These are phyloP conservation scores for Halcyon chelicuti DNA, from an alignment of 2,797 vertebrate species.

Conservation along the genomic window DNA sequence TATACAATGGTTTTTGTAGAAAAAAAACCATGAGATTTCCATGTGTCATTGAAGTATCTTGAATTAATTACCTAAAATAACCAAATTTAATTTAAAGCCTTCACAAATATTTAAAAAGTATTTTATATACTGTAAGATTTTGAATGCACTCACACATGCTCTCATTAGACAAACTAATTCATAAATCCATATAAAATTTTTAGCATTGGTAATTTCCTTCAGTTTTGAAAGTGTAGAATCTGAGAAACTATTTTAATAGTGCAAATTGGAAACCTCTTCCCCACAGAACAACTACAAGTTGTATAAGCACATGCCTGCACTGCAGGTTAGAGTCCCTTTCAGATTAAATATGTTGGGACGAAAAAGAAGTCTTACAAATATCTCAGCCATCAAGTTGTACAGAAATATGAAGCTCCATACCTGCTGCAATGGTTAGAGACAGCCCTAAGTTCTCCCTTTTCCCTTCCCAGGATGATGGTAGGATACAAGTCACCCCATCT, in stretches of 20 bases:
- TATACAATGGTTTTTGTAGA: background rate
- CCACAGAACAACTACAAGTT: background rate
- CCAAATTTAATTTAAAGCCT: background rate
- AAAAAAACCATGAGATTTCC: background rate
- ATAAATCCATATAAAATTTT: background rate
- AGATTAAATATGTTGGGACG: background rate
- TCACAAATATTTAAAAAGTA: background rate
- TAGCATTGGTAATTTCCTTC: background rate
- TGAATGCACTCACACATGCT: background rate
- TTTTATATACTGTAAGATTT: background rate
- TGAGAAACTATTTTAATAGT: background rate
- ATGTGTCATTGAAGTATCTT: background rate
- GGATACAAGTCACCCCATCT: background rate
- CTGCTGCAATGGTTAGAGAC: background rate
- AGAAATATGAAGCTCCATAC: background rate
- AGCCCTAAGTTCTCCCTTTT: background rate
- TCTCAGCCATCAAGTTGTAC: background rate
- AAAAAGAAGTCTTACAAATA: background rate
- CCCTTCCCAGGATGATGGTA: background rate
- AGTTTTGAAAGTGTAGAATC: background rate
- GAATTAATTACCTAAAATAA: background rate
- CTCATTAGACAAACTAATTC: background rate
- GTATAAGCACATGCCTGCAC: background rate
- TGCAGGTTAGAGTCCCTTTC: background rate
- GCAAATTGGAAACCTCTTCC: background rate